Evolutionary conservation across 2,888 invertebrate genomes (phyloP), one percentile per base, ranked within the genome.

Genomic region (Cryptocephalus moraei): DNA sequence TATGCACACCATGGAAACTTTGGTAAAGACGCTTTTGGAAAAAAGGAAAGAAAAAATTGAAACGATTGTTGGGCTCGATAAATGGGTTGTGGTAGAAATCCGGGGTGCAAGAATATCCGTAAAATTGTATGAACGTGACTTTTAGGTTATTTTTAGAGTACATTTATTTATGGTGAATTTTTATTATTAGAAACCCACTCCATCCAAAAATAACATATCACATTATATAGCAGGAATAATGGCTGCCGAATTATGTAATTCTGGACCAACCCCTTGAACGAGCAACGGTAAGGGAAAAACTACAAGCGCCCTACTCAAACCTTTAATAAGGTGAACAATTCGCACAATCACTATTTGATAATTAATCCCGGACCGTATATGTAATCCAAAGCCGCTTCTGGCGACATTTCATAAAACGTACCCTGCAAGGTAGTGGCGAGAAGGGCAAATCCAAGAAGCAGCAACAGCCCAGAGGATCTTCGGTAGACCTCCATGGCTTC

Each of bases 381-480:
- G 6, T 22, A 22, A 22, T 22, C 22, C 22, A 6, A 22, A 22
- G 6, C 22, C 34, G 39, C 10, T 39, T 41, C 39, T 49, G 41
- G 39, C 22, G 12, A 36, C n/a, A 36, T 36, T 36, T 36, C 4
- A 36, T 11, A 39, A 40, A 60, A 74, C 74, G 70, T 72, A 77
- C 76, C 75, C 69, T 75, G 75, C 73, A 76, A 75, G 73, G 73
- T 66, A 66, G 70, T 66, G 71, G 73, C 71, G 72, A 75, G 71
- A 64, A 75, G 70, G 64, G 71, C 62, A 61, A 76, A 67, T 70
- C 75, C 73, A 71, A 76, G 72, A 68, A 75, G 70, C 67, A 73
- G 67, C 67, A 73, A 65, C 63, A 73, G 69, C 72, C 73, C 72
- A 71, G 74, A 73, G 72, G 75, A 73, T 71, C 67, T 71, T 66